Evolutionary conservation across 2,797 vertebrate genomes (phyloP).

Genomic region (Babyrousa celebensis): DNA sequence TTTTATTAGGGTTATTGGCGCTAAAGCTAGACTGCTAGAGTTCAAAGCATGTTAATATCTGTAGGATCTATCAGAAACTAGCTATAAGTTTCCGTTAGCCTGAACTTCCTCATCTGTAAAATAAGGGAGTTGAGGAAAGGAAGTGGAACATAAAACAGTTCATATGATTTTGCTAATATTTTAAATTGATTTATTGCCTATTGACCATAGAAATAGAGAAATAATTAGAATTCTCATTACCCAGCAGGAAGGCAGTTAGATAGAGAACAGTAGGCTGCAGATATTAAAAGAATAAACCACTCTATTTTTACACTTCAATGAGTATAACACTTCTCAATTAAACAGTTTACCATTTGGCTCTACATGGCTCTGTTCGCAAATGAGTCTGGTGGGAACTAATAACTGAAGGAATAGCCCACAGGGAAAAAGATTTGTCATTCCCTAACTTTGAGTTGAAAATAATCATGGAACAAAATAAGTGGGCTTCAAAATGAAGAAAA

Average conservation of each 20-base stretch:
- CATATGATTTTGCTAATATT: background rate
- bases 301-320: conserved; percentile 52
- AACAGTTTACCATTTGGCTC: conserved; percentile 30
- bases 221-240: conserved; percentile 47
- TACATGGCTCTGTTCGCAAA: conserved; percentile 26
- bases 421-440: conserved; percentile 34
- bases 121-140: background rate
- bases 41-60: background rate
- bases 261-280: background rate
- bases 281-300: background rate
- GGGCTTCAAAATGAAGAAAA: conserved; percentile 41
- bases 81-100: background rate
- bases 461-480: background rate
- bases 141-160: background rate
- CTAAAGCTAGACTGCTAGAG: background rate
- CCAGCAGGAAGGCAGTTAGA: background rate
- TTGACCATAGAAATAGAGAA: conserved; percentile 45
- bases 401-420: conserved; percentile 1
- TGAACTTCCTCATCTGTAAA: conserved; percentile 12
- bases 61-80: background rate
- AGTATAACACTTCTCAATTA: conserved; percentile 48
- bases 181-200: background rate
- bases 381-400: conserved; percentile 46
- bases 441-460: conserved; percentile 9
- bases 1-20: background rate